Conservation (phyloP, 2,113 vertebrate genomes). For the Hyperopisus bebe region DNA sequence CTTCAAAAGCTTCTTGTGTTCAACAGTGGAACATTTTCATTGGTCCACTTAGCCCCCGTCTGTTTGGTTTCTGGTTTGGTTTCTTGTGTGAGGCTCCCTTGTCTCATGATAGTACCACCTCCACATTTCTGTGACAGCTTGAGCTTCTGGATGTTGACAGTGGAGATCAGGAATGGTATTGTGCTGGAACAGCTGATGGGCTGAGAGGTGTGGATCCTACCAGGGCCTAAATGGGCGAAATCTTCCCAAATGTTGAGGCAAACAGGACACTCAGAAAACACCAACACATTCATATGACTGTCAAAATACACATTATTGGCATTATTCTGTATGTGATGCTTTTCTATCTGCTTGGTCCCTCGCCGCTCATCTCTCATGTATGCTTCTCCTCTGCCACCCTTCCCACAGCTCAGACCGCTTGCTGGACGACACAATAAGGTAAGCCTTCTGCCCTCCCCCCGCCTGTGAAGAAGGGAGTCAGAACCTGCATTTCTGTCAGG, state of each 20-base stretch:
- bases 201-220: background rate
- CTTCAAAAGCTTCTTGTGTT: background rate
- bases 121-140: background rate
- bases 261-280: background rate
- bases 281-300: background rate
- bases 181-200: background rate
- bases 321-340: background rate
- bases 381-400: slow-evolving; percentile 34
- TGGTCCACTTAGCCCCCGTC: background rate
- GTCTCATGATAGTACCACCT: background rate
- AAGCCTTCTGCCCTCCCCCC: slow-evolving; percentile 29
- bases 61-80: background rate
- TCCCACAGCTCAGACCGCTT: slow-evolving; percentile 69
- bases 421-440: slow-evolving; percentile 80
- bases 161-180: background rate
- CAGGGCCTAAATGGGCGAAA: background rate
- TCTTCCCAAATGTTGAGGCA: background rate
- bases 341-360: background rate
- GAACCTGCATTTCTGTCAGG: background rate
- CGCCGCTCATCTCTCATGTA: background rate
- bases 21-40: background rate
- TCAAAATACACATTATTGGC: background rate
- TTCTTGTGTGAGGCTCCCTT: background rate
- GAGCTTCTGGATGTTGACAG: background rate
- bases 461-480: background rate